phyloP scores from a whole-genome alignment of 2,113 vertebrate genomes.

The Bolborhynchus lineola region DNA sequence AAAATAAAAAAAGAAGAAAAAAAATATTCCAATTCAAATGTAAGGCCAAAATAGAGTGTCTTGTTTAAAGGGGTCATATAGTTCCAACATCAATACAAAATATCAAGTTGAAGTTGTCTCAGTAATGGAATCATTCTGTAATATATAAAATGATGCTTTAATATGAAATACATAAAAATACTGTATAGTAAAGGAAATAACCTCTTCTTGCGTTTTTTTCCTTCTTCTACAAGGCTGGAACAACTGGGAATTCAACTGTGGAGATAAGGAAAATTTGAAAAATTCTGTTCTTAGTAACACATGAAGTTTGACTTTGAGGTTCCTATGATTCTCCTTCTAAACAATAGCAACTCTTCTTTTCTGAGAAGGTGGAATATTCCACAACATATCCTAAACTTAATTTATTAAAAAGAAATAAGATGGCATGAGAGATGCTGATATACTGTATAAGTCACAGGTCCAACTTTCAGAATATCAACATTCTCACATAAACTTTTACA shows the following conservation, averaged over 20 bases:
- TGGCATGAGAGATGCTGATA: not conserved
- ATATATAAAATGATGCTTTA: not conserved
- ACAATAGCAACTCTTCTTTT: not conserved
- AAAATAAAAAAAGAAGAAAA: too few relatives aligned
- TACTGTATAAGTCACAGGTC: not conserved
- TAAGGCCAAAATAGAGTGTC: not conserved
- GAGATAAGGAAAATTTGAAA: conserved; percentile 30
- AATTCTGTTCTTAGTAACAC: conserved; percentile 17
- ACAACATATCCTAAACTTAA: not conserved
- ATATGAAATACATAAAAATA: not conserved
- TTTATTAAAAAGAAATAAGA: not conserved
- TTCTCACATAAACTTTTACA: not conserved
- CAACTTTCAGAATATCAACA: not conserved
- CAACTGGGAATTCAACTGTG: conserved; percentile 25
- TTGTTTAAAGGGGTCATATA: not conserved
- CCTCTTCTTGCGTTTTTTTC: not conserved
- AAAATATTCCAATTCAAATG: not conserved
- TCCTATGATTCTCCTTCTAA: not conserved
- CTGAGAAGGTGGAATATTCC: not conserved
- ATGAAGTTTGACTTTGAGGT: conserved; percentile 29
- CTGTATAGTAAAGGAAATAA: not conserved
- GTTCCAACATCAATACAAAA: not conserved
- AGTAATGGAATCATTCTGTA: not conserved
- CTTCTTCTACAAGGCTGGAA: not conserved
- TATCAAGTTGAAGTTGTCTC: not conserved